Percentiles rank a stretch among this genome's conserved stretches.
These are phyloP conservation scores for Caenorhabditis briggsae DNA, from an alignment of 1,140 invertebrate species.

Conservation along the genomic window DNA sequence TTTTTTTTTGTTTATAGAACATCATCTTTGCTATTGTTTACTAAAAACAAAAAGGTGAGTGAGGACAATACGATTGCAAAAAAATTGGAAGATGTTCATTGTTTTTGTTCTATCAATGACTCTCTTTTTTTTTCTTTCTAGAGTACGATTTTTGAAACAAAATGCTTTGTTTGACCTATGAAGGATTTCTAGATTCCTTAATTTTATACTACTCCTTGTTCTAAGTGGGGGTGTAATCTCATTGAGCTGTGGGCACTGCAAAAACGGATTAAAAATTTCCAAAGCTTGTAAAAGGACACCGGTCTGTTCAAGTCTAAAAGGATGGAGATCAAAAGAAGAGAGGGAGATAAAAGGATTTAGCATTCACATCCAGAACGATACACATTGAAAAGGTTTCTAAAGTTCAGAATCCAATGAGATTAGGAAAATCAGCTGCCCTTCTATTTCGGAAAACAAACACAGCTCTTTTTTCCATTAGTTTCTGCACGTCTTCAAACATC, in stretches of 20 bases:
- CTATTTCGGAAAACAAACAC: slow-evolving; percentile 15
- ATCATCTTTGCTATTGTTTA: slow-evolving; percentile 29
- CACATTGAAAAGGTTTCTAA: not conserved
- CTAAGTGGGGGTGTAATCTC: not conserved
- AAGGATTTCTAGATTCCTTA: not conserved
- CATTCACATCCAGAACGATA: not conserved
- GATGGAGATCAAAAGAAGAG: slow-evolving; percentile 5
- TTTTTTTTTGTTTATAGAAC: slow-evolving; percentile 25
- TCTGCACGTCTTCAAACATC: slow-evolving; percentile 36
- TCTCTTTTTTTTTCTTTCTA: no score
- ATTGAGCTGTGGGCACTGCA: not conserved
- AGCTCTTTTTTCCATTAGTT: not conserved
- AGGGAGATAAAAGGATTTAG: not conserved
- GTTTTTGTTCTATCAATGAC: slow-evolving; percentile 7
- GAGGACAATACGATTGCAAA: not conserved
- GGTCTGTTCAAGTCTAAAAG: slow-evolving; percentile 9
- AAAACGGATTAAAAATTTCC: not conserved
- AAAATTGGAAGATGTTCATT: not conserved
- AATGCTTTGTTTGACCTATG: not conserved
- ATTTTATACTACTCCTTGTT: not conserved
- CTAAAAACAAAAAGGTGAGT: not conserved
- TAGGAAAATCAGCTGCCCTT: slow-evolving; percentile 35
- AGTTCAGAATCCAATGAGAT: slow-evolving; percentile 33
- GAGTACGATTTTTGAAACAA: not conserved
- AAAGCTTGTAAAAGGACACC: not conserved